Percentiles rank a stretch among this genome's conserved stretches.
phyloP scores from a whole-genome alignment of 1,140 invertebrate species.

The Panagrolaimus sp. region DNA sequence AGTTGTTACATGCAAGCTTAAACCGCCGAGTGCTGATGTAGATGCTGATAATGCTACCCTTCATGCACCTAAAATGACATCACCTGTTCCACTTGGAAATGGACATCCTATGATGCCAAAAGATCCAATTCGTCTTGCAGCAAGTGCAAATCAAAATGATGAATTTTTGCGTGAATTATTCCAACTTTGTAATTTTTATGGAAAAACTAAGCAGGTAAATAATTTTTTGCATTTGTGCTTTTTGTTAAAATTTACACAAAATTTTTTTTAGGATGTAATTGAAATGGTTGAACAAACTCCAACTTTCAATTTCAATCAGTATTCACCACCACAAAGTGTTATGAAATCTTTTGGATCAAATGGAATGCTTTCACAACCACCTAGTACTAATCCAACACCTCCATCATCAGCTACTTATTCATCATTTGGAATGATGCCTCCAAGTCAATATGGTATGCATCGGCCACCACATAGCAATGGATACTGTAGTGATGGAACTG shows the following conservation, averaged over 20 bases:
- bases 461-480: neutral
- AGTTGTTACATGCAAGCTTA: constrained; percentile 58
- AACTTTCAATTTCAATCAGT: neutral
- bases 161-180: constrained; percentile 52
- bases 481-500: neutral
- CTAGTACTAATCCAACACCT: neutral
- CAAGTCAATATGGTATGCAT: neutral
- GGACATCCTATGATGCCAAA: neutral
- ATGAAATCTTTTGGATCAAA: neutral
- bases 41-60: neutral
- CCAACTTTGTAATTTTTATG: constrained; percentile 54
- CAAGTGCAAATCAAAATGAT: constrained; percentile 34
- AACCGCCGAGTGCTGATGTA: constrained; percentile 51
- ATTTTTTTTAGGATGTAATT: constrained; percentile 3
- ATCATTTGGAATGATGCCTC: constrained; percentile 1
- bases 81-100: neutral
- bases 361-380: neutral
- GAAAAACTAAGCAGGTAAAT: constrained; percentile 53
- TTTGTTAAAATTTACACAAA: neutral
- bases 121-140: constrained; percentile 25
- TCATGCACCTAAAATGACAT: neutral
- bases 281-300: constrained; percentile 1
- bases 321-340: neutral
- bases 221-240: neutral
- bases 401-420: neutral